Evolutionary conservation across 2,888 invertebrate genomes (phyloP), one percentile per base, ranked within the genome.

Genomic region (Sipha maydis): DNA sequence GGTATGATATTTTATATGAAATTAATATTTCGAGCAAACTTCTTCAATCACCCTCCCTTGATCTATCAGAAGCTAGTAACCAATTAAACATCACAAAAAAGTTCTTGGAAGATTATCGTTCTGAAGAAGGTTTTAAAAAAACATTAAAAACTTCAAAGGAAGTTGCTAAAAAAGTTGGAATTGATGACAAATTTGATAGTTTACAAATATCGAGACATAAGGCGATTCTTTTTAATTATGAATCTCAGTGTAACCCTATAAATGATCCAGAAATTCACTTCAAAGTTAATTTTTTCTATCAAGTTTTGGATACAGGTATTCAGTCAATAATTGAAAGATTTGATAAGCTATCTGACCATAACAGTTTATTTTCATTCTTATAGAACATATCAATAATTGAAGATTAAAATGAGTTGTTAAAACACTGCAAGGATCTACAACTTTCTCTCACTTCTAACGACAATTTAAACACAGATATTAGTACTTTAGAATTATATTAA

Each of bases 1-100:
- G 54, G 54, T 83, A 83, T 54, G 83, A 54, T 71, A 31, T 61
- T 71, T 80, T 67, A 80, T 80, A 38, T 67, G 80, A 80, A 41
- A 80, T 80, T 8, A 80, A 80, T 80, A 67, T 80, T 67, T 38
- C 67, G 8, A 80, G 38, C 38, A 80, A 80, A 80, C 7, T 80
- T 25, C 38, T 80, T n/a, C 41, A 80, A 80, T n/a, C 67, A n/a
- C 34, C n/a, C 14, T 80, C 61, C 14, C 67, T 67, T 67, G 80
- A 80, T 41, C n/a, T 80, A 38, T 80, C 80, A 1, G 80, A 80
- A 80, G n/a, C 67, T 38, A 41, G 38, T 80, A 67, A n/a, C 2
- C 67, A 80, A 41, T n/a, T n/a, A n/a, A n/a, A n/a, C n/a, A n/a
- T n/a, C n/a, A 80, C 80, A 17, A 80, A 80, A 38, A 34, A 67